Base-by-base conservation (phyloP, 2,888 invertebrate genomes). In the Ophioninae sp. region DNA sequence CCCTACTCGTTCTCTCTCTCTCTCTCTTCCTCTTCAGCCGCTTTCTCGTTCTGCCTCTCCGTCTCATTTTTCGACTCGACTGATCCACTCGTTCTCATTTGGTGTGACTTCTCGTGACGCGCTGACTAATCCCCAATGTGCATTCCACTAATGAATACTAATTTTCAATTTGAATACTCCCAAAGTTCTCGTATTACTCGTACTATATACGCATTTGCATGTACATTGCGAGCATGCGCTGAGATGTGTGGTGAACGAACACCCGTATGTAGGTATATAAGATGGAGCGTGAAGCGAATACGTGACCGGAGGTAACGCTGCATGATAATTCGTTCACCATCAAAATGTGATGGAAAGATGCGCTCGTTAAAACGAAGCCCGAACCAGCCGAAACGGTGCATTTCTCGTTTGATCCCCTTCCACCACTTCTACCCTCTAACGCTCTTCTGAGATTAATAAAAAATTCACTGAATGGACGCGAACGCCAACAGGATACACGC, bases 111-210 rank as follows among this genome's bases (percentile, higher is more conserved):
- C 71, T 51, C 79, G 68, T 79, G 81, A 84, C 76, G 68, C 76
- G 81, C 64, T 22, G 44, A 59, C 58, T 72, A 68, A 58, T 77
- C 72, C 30, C 75, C 76, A 74, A 59, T 67, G 75, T 68, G 63
- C 79, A 73, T 76, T 73, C 20, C 76, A 56, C 79, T 84, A 84
- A 82, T 82, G 85, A 85, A 85, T 82, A 81, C 85, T 84, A 85
- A 84, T 84, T 85, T 84, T 78, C 81, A 82, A 85, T 85, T 84
- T 82, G 58, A 76, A 77, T 69, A 58, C 79, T 79, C 79, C 78
- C 76, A 65, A 75, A 72, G 63, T 72, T 61, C 44, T 51, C 30
- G 61, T 68, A 77, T 77, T 69, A 77, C 61, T 9, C 61, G 44
- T 61, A 61, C 61, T 41, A 61, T 61, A 30, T 77, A 68, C 61